These are phyloP conservation scores for Capromys pilorides DNA, from an alignment of 2,797 vertebrate genomes.

Conservation along the genomic window DNA sequence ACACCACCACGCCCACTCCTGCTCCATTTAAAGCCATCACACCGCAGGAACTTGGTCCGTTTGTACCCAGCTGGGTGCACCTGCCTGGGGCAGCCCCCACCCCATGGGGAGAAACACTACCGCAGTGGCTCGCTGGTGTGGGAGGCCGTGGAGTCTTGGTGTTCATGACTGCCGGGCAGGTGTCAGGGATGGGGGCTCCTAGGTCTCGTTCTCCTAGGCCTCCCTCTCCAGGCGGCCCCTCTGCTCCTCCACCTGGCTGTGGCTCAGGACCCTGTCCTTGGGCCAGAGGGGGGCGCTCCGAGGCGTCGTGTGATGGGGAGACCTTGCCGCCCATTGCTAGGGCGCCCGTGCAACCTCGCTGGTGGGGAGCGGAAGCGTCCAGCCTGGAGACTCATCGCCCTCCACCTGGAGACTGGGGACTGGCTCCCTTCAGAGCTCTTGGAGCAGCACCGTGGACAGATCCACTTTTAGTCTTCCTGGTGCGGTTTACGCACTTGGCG, in stretches of 20 bases:
- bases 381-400: accelerated
- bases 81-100: background rate
- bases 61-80: background rate
- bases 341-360: background rate
- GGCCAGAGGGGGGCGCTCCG: background rate
- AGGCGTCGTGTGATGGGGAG: background rate
- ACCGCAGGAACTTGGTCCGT: background rate
- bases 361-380: accelerated
- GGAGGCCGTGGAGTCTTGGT: background rate
- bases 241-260: background rate
- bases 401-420: background rate
- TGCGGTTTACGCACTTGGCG: no score
- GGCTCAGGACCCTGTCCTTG: no score
- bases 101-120: no score
- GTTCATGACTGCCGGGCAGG: background rate
- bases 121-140: no score
- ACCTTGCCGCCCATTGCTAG: background rate
- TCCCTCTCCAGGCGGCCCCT: background rate
- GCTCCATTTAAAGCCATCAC: background rate
- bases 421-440: background rate
- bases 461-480: background rate
- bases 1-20: background rate
- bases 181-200: background rate
- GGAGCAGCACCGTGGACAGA: background rate
- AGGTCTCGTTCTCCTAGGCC: background rate